Evolutionary conservation across 2,888 invertebrate genomes (phyloP).

Genomic region (Acanthopleura granulata): DNA sequence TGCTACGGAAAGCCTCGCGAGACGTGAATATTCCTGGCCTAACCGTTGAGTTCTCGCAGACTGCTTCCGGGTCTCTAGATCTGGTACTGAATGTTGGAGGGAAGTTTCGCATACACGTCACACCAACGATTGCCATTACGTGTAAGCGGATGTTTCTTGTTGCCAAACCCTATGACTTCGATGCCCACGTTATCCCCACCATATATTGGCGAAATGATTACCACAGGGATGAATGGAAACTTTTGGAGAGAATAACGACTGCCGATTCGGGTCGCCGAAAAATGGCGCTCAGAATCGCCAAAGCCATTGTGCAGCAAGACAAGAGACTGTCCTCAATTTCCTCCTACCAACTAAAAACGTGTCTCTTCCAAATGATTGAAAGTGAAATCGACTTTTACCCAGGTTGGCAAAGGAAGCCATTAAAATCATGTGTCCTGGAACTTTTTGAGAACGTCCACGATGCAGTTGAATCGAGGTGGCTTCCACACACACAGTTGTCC

Average conservation of each 20-base stretch:
- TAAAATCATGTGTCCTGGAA: slow-evolving; percentile 2
- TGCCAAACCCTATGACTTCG: slow-evolving; percentile 6
- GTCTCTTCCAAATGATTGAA: not conserved
- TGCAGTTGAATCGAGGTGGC: not conserved
- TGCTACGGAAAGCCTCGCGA: not conserved
- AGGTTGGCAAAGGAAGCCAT: slow-evolving; percentile 1
- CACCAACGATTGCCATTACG: not conserved
- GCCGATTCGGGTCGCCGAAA: not conserved
- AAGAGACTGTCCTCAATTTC: not conserved
- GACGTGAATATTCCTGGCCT: not conserved
- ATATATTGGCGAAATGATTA: slow-evolving; percentile 6
- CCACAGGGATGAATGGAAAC: not conserved
- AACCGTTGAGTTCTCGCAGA: not conserved
- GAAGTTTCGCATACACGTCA: not conserved
- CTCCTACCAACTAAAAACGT: not conserved
- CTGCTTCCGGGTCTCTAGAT: not conserved
- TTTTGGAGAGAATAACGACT: not conserved
- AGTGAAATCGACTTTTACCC: slow-evolving; percentile 2
- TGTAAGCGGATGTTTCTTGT: not conserved
- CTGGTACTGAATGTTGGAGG: not conserved
- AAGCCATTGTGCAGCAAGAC: not conserved
- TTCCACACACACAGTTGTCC: not conserved
- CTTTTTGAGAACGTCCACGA: not conserved
- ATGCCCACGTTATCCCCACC: not conserved
- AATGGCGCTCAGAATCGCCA: not conserved